phyloP scores from a whole-genome alignment of 2,888 invertebrate species.

The Uropetala carovei region DNA sequence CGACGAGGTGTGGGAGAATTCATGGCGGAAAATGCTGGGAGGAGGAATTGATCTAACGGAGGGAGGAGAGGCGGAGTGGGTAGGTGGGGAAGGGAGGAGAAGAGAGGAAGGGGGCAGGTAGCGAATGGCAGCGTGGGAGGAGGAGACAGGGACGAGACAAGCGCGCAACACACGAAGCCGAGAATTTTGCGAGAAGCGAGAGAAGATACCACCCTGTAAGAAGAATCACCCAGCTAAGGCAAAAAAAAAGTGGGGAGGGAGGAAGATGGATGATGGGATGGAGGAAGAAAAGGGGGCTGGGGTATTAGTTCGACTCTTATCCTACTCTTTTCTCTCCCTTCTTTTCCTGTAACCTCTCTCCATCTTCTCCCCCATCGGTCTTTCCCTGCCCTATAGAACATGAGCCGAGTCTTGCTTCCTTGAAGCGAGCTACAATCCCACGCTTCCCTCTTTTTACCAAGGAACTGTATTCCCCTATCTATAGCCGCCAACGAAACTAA shows the following conservation, averaged over 20 bases:
- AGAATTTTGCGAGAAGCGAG: too few species aligned
- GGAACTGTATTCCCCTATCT: background rate
- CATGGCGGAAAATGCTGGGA: too few species aligned
- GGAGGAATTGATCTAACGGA: too few species aligned
- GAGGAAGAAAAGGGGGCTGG: background rate
- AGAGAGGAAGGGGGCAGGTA: too few species aligned
- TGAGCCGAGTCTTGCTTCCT: slow-evolving; percentile 34
- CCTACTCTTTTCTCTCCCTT: background rate
- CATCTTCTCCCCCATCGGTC: background rate
- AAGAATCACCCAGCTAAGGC: too few species aligned
- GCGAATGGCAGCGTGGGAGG: too few species aligned
- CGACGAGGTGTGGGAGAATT: too few species aligned
- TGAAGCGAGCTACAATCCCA: slow-evolving; percentile 29
- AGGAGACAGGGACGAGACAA: background rate
- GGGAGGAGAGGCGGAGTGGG: background rate
- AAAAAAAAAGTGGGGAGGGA: background rate
- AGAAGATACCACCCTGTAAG: too few species aligned
- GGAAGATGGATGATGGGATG: background rate
- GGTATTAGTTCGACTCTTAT: background rate
- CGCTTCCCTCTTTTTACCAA: slow-evolving; percentile 28
- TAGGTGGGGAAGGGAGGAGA: background rate
- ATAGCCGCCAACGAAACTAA: slow-evolving; percentile 4
- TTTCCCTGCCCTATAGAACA: slow-evolving; percentile 43
- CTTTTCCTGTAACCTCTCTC: background rate
- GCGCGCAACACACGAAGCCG: too few species aligned